Conservation (phyloP, 1,140 invertebrate genomes). For the Littorina saxatilis region DNA sequence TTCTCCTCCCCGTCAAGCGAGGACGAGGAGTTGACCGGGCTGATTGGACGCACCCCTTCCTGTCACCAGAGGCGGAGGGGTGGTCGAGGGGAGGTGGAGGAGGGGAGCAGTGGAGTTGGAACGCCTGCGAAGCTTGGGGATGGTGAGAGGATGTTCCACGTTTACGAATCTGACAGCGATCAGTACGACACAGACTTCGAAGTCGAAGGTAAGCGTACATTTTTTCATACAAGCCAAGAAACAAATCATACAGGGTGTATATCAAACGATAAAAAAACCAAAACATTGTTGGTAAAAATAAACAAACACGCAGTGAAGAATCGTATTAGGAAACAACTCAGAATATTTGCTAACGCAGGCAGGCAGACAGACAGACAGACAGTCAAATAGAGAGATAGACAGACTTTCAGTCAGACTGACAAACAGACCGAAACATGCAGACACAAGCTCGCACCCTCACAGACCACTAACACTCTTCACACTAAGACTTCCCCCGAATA, state of each 20-base stretch:
- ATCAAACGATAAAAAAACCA: no score
- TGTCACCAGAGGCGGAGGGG: neutral
- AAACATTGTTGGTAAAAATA: no score
- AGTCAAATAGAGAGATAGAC: no score
- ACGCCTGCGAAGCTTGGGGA: neutral
- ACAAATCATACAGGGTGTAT: no score
- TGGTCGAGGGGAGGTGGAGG: neutral
- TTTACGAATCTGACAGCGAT: neutral
- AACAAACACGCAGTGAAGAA: no score
- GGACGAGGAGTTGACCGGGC: constrained; percentile 12
- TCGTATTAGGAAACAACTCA: no score
- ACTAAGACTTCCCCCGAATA: no score
- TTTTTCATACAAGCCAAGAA: no score
- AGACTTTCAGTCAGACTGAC: no score
- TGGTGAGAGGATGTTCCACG: neutral
- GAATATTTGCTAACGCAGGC: no score
- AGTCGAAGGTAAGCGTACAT: constrained; percentile 5
- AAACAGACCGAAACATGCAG: neutral
- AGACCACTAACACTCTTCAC: neutral
- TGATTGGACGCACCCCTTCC: neutral
- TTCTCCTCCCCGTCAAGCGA: neutral
- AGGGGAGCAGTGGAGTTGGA: neutral
- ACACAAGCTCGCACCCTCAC: neutral
- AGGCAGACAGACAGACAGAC: no score
- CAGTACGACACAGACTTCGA: constrained; percentile 38